phyloP scores from a whole-genome alignment of 2,113 vertebrate genomes.

The mouse (Mus musculus) region GRCm39 chr12:7836001-7836500 shows the following conservation, averaged over 20 bases:
- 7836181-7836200: background rate
- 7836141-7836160: background rate
- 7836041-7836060: background rate
- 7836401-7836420: background rate
- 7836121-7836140: background rate
- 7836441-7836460: background rate
- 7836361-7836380: background rate
- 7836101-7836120: background rate
- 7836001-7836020: conserved; percentile 32
- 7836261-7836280: background rate
- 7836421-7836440: background rate
- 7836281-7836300: conserved; percentile 2
- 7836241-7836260: background rate
- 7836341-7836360: background rate
- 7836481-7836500: conserved; percentile 24
- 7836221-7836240: background rate
- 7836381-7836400: background rate
- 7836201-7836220: too few relatives aligned
- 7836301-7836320: background rate
- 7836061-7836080: background rate
- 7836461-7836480: conserved; percentile 31
- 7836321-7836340: background rate
- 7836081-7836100: background rate
- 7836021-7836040: conserved; percentile 36
- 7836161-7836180: background rate